phyloP scores from a whole-genome alignment of 2,797 vertebrate genomes.

The Manis pentadactyla region DNA sequence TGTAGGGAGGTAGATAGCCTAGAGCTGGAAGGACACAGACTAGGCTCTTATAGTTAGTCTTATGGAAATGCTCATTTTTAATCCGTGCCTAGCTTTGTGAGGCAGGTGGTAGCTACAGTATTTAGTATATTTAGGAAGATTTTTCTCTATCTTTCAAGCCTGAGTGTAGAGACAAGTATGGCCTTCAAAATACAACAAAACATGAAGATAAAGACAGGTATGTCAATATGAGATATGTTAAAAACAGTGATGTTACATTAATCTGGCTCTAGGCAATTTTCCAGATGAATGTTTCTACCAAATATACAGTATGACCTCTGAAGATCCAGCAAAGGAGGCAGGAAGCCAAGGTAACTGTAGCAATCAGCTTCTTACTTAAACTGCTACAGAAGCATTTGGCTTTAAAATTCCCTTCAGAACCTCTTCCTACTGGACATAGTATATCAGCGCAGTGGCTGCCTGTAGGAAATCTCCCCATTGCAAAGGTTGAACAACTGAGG shows the following conservation, averaged over 20 bases:
- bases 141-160: neutral
- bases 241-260: slow-evolving; percentile 70
- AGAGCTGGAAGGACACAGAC: neutral
- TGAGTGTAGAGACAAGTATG: slow-evolving; percentile 43
- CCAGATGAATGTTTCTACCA: slow-evolving; percentile 67
- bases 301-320: slow-evolving; percentile 59
- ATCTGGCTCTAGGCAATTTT: slow-evolving; percentile 68
- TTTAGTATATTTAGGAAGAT: slow-evolving; percentile 53
- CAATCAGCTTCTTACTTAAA: slow-evolving; percentile 57
- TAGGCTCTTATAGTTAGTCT: neutral
- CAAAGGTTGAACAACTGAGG: neutral
- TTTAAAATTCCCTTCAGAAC: slow-evolving; percentile 7
- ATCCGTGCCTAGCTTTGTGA: slow-evolving; percentile 17
- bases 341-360: slow-evolving; percentile 55
- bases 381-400: neutral
- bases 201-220: slow-evolving; percentile 62
- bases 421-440: neutral
- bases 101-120: neutral
- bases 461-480: neutral
- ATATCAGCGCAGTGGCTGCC: neutral
- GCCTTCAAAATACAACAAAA: slow-evolving; percentile 62
- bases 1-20: neutral
- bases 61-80: slow-evolving; percentile 33
- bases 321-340: slow-evolving; percentile 57
- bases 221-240: slow-evolving; percentile 57